phyloP scores from a whole-genome alignment of 2,888 invertebrate species.

The Seira ritae region DNA sequence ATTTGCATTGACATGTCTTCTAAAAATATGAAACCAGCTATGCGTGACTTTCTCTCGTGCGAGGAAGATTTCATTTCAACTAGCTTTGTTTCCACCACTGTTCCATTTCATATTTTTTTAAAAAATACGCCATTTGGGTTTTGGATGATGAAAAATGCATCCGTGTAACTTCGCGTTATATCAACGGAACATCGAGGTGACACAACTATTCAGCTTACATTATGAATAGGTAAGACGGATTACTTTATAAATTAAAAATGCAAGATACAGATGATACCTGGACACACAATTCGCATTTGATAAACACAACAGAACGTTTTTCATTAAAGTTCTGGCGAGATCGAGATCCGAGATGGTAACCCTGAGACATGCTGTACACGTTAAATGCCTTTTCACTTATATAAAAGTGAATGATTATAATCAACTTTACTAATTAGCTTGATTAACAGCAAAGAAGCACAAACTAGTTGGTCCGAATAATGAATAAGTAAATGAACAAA shows the following conservation, averaged over 20 bases:
- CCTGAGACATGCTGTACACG: not conserved
- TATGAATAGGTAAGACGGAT: slow-evolving; percentile 40
- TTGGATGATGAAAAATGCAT: not conserved
- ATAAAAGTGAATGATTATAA: slow-evolving; percentile 21
- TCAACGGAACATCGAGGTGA: not conserved
- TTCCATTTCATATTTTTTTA: too few species aligned
- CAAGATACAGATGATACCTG: slow-evolving; percentile 54
- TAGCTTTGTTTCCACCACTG: too few species aligned
- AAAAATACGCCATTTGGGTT: too few species aligned
- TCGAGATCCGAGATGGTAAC: not conserved
- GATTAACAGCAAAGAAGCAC: slow-evolving; percentile 49
- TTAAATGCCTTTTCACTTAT: not conserved
- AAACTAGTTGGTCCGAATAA: slow-evolving; percentile 35
- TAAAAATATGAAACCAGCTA: too few species aligned
- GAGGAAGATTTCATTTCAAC: too few species aligned
- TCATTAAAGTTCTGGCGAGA: too few species aligned
- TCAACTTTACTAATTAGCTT: slow-evolving; percentile 58
- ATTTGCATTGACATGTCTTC: too few species aligned
- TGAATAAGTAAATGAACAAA: slow-evolving; percentile 37
- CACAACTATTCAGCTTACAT: slow-evolving; percentile 6
- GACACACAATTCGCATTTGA: slow-evolving; percentile 41
- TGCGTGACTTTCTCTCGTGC: too few species aligned
- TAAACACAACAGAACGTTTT: not conserved
- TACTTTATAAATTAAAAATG: slow-evolving; percentile 42
- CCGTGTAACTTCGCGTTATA: slow-evolving; percentile 14